These are phyloP conservation scores for Menidia menidia DNA, from an alignment of 2,797 vertebrate genomes.

Conservation along the genomic window DNA sequence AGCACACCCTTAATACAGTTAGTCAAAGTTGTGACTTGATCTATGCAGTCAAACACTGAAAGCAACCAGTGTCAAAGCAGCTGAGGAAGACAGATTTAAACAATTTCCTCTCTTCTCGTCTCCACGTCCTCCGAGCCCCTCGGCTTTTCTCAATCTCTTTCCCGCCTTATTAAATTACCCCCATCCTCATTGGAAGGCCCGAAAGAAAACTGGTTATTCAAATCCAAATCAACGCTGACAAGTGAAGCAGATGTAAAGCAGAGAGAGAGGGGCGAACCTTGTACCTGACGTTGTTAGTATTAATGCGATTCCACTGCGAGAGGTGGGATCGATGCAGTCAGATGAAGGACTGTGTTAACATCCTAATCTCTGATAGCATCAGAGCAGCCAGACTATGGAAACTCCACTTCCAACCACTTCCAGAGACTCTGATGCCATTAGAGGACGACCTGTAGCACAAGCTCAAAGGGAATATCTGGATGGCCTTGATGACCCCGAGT, in stretches of 20 bases:
- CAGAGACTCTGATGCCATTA: slow-evolving; percentile 63
- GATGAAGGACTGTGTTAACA: slow-evolving; percentile 77
- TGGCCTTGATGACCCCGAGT: slow-evolving; percentile 51
- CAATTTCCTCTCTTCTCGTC: slow-evolving; percentile 62
- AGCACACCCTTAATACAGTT: slow-evolving; percentile 18
- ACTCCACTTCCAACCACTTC: slow-evolving; percentile 53
- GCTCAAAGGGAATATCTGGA: slow-evolving; percentile 55
- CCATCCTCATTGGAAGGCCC: slow-evolving; percentile 49
- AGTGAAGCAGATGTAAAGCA: slow-evolving; percentile 69
- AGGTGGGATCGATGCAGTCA: slow-evolving; percentile 74
- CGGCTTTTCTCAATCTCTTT: slow-evolving; percentile 53
- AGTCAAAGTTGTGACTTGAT: slow-evolving; percentile 37
- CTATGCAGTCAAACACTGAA: slow-evolving; percentile 39
- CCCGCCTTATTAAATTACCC: slow-evolving; percentile 60
- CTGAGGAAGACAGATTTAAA: slow-evolving; percentile 62
- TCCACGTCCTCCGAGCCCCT: slow-evolving; percentile 49
- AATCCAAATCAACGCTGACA: slow-evolving; percentile 77
- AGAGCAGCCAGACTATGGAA: slow-evolving; percentile 71
- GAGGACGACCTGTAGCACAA: slow-evolving; percentile 50
- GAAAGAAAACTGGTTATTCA: slow-evolving; percentile 68
- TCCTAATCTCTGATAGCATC: slow-evolving; percentile 80
- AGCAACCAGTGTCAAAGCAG: slow-evolving; percentile 46
- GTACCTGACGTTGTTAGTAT: slow-evolving; percentile 74
- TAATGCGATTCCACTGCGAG: slow-evolving; percentile 68
- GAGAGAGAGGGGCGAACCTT: slow-evolving; percentile 59